Base-by-base conservation (phyloP, 2,113 vertebrate species). In the Ophiodon elongatus region DNA sequence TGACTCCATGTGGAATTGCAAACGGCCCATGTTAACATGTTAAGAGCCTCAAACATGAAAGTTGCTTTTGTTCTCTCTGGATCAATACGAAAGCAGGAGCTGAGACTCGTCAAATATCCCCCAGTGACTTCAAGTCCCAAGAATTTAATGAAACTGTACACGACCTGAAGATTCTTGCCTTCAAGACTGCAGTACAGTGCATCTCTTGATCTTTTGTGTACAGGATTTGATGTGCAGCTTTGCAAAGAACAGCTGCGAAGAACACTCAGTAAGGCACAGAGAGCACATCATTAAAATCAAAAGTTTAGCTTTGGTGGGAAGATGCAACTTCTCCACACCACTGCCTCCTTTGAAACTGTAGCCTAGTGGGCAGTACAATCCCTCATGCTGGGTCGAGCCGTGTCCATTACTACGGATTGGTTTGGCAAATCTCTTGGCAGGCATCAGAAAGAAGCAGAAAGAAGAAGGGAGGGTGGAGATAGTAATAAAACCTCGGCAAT, bases 261-360 rank as follows among this genome's bases (percentile, higher is more conserved):
- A 83, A 69, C 62, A 35, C 35, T 75, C 84, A 76, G 76, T 84
- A 37, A 75, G 78, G 63, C 80, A 25, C n/a, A 17, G 39, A 77
- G 84, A 79, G 84, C 21, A 27, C 88, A 90, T 92, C 83, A 90
- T 93, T 94, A 94, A 88, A 90, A 89, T 69, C 60, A 47, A 63
- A 91, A 83, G 62, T 82, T 17, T 67, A 57, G 74, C 37, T 63
- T 74, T 2, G 23, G 71, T 33, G 77, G 65, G 56, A 71, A 73
- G 83, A 89, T 52, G 71, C 66, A 83, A 66, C 80, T 76, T 85
- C 87, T 91, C 35, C 84, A 84, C 54, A 54, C 68, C 68, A 65
- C 69, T 84, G 84, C 50, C 37, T 84, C 63, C 88, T 90, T 83
- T 86, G 82, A 92, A 91, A 88, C 37, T 8, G 76, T 1, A 67